Conservation (phyloP, 2,113 vertebrate species). For the Menidia beryllina region DNA sequence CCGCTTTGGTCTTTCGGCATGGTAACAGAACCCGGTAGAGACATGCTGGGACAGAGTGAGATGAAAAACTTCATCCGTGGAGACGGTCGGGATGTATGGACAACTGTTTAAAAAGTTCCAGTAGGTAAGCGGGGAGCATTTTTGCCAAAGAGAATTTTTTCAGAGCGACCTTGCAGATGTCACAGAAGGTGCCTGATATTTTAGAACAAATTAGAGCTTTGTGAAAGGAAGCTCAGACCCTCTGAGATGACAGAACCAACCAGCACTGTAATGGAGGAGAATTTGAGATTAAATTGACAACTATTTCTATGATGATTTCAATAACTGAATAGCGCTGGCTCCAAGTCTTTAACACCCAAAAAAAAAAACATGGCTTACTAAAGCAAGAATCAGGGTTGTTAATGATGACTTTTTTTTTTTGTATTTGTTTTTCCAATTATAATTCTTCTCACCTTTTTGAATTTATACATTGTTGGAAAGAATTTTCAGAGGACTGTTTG, state of each 20-base stretch:
- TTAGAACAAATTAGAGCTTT: background rate
- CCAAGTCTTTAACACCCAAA: too few relatives aligned
- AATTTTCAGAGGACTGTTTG: too few relatives aligned
- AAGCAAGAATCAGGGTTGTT: too few relatives aligned
- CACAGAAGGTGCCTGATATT: background rate
- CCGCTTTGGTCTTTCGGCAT: slow-evolving; percentile 41
- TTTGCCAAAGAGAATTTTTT: slow-evolving; percentile 1
- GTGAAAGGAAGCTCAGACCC: background rate
- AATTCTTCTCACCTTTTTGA: too few relatives aligned
- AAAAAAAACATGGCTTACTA: too few relatives aligned
- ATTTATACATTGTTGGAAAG: too few relatives aligned
- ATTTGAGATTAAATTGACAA: background rate
- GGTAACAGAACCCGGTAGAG: slow-evolving; percentile 52
- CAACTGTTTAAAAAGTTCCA: background rate
- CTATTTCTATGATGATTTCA: too few relatives aligned
- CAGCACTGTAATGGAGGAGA: too few relatives aligned
- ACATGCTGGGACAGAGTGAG: slow-evolving; percentile 44
- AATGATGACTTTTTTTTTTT: too few relatives aligned
- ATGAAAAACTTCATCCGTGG: slow-evolving; percentile 71
- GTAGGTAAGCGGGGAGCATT: slow-evolving; percentile 15
- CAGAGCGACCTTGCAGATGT: background rate
- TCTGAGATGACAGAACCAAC: slow-evolving; percentile 11
- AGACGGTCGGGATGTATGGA: slow-evolving; percentile 55
- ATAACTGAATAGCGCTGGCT: too few relatives aligned
- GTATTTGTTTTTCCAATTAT: too few relatives aligned